These are phyloP conservation scores for Aphaenogaster rudis DNA, from an alignment of 1,140 invertebrate species.

Conservation along the genomic window DNA sequence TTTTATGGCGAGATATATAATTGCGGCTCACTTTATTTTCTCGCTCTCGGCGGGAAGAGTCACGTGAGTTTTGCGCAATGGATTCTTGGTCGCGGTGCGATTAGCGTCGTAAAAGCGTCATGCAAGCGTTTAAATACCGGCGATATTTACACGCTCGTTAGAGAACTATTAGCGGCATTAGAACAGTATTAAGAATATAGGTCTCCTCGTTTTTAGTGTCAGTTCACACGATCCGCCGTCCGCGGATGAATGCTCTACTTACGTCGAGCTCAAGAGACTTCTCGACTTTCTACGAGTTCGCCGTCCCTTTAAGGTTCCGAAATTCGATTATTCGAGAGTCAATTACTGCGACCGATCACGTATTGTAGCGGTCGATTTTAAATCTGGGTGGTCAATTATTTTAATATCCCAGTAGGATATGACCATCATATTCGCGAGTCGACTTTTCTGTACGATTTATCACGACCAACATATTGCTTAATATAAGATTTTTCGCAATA, in stretches of 20 bases:
- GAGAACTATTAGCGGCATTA: slow-evolving; percentile 59
- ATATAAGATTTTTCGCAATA: background rate
- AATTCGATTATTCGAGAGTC: slow-evolving; percentile 45
- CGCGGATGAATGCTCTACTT: slow-evolving; percentile 51
- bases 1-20: slow-evolving; percentile 20
- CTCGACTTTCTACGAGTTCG: slow-evolving; percentile 61
- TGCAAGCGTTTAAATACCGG: slow-evolving; percentile 34
- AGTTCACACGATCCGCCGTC: slow-evolving; percentile 54
- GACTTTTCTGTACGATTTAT: background rate
- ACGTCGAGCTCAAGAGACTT: slow-evolving; percentile 29
- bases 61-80: slow-evolving; percentile 25
- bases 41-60: slow-evolving; percentile 43
- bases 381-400: background rate
- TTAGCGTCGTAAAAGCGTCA: slow-evolving; percentile 53
- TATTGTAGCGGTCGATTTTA: background rate
- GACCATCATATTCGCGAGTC: background rate
- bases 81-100: slow-evolving; percentile 15
- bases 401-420: background rate
- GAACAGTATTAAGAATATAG: slow-evolving; percentile 67
- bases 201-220: slow-evolving; percentile 47
- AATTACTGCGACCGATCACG: background rate
- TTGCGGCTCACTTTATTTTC: slow-evolving; percentile 34
- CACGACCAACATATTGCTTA: background rate
- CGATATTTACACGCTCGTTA: slow-evolving; percentile 49
- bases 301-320: slow-evolving; percentile 47